Conservation (phyloP, 2,113 vertebrate genomes). For the Takifugu bimaculatus region DNA sequence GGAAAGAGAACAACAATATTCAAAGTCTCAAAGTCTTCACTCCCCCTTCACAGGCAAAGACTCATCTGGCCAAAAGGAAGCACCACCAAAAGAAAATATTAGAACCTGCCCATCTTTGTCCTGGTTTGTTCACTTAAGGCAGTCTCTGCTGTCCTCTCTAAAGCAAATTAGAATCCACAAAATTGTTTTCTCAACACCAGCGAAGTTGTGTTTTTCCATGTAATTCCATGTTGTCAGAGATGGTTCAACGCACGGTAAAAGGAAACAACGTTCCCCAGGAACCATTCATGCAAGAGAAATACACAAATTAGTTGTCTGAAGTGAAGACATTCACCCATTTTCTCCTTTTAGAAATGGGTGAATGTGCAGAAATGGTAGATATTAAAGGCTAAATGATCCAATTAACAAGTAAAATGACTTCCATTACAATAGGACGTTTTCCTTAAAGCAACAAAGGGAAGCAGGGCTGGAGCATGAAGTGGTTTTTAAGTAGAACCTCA, state of each 20-base stretch:
- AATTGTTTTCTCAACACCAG: neutral
- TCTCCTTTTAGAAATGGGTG: constrained; percentile 3
- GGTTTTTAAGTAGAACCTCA: constrained; percentile 7
- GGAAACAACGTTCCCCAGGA: neutral
- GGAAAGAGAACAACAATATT: constrained; percentile 12
- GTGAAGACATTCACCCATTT: neutral
- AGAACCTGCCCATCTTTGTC: constrained; percentile 17
- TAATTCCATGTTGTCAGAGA: too few relatives aligned
- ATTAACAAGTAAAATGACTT: constrained; percentile 17
- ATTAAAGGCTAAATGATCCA: constrained; percentile 15
- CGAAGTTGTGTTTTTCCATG: neutral
- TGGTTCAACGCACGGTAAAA: neutral
- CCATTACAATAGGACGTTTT: constrained; percentile 12
- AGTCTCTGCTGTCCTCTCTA: constrained; percentile 30
- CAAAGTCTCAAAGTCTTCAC: constrained; percentile 9
- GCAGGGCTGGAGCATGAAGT: constrained; percentile 12
- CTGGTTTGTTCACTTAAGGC: constrained; percentile 14
- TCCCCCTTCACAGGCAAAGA: constrained; percentile 36
- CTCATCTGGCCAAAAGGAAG: constrained; percentile 27
- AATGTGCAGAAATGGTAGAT: neutral
- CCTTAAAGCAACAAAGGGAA: constrained; percentile 1
- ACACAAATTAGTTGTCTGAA: neutral
- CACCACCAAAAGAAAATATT: constrained; percentile 34
- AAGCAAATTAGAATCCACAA: constrained; percentile 1
- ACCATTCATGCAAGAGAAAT: neutral